Conservation (phyloP, 2,888 invertebrate species). For the Philaethria dido region DNA sequence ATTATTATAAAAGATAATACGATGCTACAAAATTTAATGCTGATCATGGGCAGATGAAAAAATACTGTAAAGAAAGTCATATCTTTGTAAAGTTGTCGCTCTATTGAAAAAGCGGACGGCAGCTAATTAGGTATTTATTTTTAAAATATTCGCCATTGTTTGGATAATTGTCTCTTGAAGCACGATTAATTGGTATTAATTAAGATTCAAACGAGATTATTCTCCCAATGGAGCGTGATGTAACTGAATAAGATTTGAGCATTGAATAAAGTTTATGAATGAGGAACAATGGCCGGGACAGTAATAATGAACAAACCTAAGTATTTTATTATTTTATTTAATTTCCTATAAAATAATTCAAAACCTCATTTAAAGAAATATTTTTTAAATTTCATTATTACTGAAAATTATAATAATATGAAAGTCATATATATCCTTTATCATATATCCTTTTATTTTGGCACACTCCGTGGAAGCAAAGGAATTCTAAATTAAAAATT, state of each 20-base stretch:
- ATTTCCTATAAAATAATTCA: no score
- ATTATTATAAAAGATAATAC: not conserved
- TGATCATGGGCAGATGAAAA: not conserved
- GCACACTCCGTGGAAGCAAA: no score
- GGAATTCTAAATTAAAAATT: no score
- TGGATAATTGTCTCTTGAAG: constrained; percentile 63
- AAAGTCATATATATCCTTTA: no score
- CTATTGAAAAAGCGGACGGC: constrained; percentile 26
- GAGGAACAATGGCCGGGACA: constrained; percentile 20
- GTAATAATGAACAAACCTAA: constrained; percentile 26
- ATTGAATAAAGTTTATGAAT: constrained; percentile 49
- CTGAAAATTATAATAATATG: no score
- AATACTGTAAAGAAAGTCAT: not conserved
- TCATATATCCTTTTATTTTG: no score
- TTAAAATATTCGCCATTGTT: constrained; percentile 54
- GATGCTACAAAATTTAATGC: not conserved
- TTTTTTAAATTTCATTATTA: no score
- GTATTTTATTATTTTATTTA: constrained; percentile 22
- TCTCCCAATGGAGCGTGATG: constrained; percentile 66
- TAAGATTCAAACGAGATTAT: constrained; percentile 77
- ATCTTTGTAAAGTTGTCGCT: constrained; percentile 16
- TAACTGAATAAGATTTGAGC: constrained; percentile 63
- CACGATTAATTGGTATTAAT: constrained; percentile 74
- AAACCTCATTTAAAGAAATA: no score
- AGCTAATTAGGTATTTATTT: constrained; percentile 53